Evolutionary conservation across 2,113 vertebrate species (phyloP), one percentile per base, ranked within the genome.

Genomic region (Danionella cerebrum): DNA sequence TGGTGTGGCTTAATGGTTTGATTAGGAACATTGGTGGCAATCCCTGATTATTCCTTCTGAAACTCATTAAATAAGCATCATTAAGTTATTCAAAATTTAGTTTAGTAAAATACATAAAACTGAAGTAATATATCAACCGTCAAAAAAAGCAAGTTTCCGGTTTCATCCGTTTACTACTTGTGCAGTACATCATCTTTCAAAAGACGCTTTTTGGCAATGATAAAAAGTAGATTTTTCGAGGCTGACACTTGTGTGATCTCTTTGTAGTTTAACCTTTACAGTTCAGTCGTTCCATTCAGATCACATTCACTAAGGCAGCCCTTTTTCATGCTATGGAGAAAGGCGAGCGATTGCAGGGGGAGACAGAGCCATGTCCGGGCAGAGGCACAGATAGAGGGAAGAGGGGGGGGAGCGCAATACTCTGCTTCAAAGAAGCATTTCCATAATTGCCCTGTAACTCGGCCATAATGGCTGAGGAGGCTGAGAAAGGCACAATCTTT

Each of bases 371-470:
- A 69, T 80, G 81, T 77, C 83, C 82, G 80, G 76, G 81, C 71
- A 54, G 55, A 63, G 52, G 73, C 50, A 72, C 68, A 71, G 50
- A 62, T 21, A 72, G 48, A 75, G 18, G 58, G 21, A 64, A 53
- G 65, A 52, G 55, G 54, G 47, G 67, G 55, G 48, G 45, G 67
- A 68, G 87, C 78, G 76, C 76, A 81, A 83, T 80, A 85, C 86
- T 84, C 45, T 13, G 90, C 91, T 95, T 96, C 92, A 96, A 95
- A 94, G 92, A 89, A 47, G 31, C 91, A 94, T 97, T 96, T 95
- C 94, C 94, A 96, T 96, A 95, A 96, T 94, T 93, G 92, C 91
- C 91, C 92, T 94, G 92, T 94, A 92, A 96, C 93, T 94, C 84
- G 83, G 91, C 90, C 86, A 90, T 91, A 92, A 93, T 89, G 90